A percentile compares a stretch with the other conserved stretches of the same genome.
Evolutionary conservation across 2,797 vertebrate genomes (phyloP).

Genomic region (Lepus oiostolus): DNA sequence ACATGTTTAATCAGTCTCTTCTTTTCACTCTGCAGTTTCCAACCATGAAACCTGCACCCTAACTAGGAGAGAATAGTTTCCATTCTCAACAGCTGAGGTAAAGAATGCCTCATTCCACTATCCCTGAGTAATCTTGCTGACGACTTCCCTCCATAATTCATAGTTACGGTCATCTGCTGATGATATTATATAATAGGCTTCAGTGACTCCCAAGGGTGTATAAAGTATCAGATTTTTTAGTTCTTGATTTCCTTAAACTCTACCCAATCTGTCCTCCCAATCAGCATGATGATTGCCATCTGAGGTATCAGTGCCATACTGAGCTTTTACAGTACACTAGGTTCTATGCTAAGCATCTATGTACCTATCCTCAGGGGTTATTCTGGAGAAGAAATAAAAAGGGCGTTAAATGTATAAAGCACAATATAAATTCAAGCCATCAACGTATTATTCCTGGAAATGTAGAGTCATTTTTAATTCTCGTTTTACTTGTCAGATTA

Average conservation of each 20-base stretch:
- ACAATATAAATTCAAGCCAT: constrained; percentile 66
- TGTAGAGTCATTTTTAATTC: constrained; percentile 67
- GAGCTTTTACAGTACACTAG: not conserved
- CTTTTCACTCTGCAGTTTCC: constrained; percentile 61
- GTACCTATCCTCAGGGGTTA: not conserved
- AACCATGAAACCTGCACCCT: constrained; percentile 41
- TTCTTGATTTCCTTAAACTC: not conserved
- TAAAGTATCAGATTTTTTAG: not conserved
- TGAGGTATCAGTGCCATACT: not conserved
- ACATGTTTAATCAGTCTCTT: constrained; percentile 68
- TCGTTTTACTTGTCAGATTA: constrained; percentile 76
- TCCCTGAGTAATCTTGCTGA: not conserved
- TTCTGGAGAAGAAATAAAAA: constrained; percentile 58
- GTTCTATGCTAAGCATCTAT: not conserved
- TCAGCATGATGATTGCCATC: not conserved
- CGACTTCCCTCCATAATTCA: not conserved
- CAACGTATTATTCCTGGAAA: constrained; percentile 72
- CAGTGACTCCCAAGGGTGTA: not conserved
- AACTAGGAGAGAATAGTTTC: not conserved
- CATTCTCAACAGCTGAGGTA: constrained; percentile 24
- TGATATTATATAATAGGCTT: not conserved
- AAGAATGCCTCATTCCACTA: not conserved
- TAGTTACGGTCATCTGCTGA: not conserved
- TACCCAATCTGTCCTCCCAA: not conserved
- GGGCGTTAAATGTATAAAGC: constrained; percentile 48